phyloP scores from a whole-genome alignment of 2,113 vertebrate genomes.

The Hippoglossus stenolepis region DNA sequence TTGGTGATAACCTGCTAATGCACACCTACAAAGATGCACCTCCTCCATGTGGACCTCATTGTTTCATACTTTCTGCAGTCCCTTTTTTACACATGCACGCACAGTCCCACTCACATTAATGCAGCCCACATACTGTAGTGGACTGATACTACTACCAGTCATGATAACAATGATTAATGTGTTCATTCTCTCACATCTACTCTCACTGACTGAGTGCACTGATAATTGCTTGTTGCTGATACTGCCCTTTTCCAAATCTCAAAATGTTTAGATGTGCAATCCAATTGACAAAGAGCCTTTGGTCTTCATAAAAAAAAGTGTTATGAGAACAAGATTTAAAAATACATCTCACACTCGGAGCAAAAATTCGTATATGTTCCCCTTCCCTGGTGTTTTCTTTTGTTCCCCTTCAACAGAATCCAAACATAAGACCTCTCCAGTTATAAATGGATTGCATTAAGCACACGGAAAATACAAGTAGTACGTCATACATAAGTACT shows the following conservation, averaged over 20 bases:
- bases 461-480: not conserved
- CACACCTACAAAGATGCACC: slow-evolving; percentile 31
- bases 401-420: not conserved
- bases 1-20: slow-evolving; percentile 32
- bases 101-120: slow-evolving; percentile 60
- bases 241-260: slow-evolving; percentile 36
- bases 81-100: slow-evolving; percentile 43
- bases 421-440: not conserved
- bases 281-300: slow-evolving; percentile 33
- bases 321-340: not conserved
- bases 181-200: slow-evolving; percentile 69
- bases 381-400: not conserved
- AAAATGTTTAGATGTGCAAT: slow-evolving; percentile 46
- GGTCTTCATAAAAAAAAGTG: not conserved
- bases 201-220: slow-evolving; percentile 59
- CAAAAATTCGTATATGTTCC: not conserved
- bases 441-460: not conserved
- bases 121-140: slow-evolving; percentile 66
- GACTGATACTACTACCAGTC: slow-evolving; percentile 61
- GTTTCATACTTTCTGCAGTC: slow-evolving; percentile 35
- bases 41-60: slow-evolving; percentile 16
- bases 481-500: not conserved
- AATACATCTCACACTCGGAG: not conserved
- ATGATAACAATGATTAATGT: slow-evolving; percentile 78
- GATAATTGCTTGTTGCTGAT: slow-evolving; percentile 72